Base-by-base conservation (phyloP, 2,888 invertebrate species). In the Polydrusus tereticollis region DNA sequence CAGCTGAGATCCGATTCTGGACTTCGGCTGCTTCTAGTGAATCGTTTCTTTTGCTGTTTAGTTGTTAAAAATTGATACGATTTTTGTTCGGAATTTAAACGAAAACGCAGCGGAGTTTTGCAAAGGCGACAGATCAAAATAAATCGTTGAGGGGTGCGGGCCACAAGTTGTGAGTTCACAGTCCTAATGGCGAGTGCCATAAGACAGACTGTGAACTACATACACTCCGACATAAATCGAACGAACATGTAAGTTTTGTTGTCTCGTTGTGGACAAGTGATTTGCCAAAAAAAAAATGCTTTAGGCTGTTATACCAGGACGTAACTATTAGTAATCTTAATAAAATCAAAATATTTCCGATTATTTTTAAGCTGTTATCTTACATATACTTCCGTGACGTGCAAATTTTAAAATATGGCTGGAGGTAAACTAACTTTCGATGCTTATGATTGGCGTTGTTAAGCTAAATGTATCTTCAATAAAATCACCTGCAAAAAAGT, bases 1-100 rank as follows among this genome's bases (percentile, higher is more conserved):
- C 72, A 84, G 84, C 83, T 84, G 84, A 84, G 83, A 84, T 72
- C 76, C 78, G 77, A 78, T 80, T 75, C 79, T 79, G 72, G 80
- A 81, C 75, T 81, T 82, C 76, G 81, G 82, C 72, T 80, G 80
- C 77, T 80, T 81, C 72, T 82, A 79, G 63, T 55, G 23, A 57
- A 23, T n/a, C 62, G 3, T 57, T 26, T 57, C n/a, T 29, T 52
- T 55, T 29, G 52, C 52, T 16, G 16, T 55, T 55, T 16, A 26
- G 26, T 52, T 50, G 23, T 7, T 21, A 2, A 50, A 12, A 45
- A 10, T 20, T 4, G 52, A 14, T 16, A 55, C 16, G 50, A 26
- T 55, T 55, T 55, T 29, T 4, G 52, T 55, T 29, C 10, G n/a
- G 16, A 7, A 14, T 52, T 38, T 52, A 29, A 29, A 29, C 1